Percentiles rank a stretch among this genome's conserved stretches.
phyloP scores from a whole-genome alignment of 2,888 invertebrate species.

The Nebria brevicollis region DNA sequence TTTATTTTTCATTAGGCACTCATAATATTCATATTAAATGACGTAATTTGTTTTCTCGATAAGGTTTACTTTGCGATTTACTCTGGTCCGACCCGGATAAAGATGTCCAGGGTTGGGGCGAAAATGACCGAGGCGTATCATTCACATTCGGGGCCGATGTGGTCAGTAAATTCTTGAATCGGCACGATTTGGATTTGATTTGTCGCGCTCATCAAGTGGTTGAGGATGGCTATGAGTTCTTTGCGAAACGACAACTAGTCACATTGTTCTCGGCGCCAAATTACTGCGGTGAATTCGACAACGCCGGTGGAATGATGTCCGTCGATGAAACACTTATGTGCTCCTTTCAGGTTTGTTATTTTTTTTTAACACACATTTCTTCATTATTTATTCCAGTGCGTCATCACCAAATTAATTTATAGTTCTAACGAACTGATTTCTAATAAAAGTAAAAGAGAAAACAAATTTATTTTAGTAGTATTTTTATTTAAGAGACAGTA shows the following conservation, averaged over 20 bases:
- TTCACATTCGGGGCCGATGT: constrained; percentile 99
- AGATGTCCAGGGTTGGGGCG: constrained; percentile 94
- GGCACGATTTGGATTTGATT: constrained; percentile 96
- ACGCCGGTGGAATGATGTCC: constrained; percentile 99
- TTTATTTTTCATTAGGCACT: too few species aligned
- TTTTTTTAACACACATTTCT: too few species aligned
- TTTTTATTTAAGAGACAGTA: too few species aligned
- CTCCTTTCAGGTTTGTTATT: constrained; percentile 89
- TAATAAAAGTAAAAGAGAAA: too few species aligned
- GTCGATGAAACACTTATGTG: constrained; percentile 99
- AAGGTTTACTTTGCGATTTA: constrained; percentile 89
- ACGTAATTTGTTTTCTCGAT: neutral
- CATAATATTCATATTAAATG: neutral
- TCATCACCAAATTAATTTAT: too few species aligned
- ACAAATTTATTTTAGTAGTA: too few species aligned
- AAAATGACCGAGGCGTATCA: constrained; percentile 97
- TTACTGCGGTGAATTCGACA: constrained; percentile 98
- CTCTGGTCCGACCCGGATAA: constrained; percentile 98
- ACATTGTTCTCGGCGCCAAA: constrained; percentile 99
- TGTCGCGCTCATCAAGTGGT: constrained; percentile 99
- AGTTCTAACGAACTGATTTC: too few species aligned
- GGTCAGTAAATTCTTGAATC: constrained; percentile 94
- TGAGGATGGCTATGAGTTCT: constrained; percentile 99
- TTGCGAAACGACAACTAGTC: constrained; percentile 97
- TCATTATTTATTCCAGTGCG: too few species aligned